Conservation (phyloP, 2,888 invertebrate genomes). For the Salpingus planirostris region DNA sequence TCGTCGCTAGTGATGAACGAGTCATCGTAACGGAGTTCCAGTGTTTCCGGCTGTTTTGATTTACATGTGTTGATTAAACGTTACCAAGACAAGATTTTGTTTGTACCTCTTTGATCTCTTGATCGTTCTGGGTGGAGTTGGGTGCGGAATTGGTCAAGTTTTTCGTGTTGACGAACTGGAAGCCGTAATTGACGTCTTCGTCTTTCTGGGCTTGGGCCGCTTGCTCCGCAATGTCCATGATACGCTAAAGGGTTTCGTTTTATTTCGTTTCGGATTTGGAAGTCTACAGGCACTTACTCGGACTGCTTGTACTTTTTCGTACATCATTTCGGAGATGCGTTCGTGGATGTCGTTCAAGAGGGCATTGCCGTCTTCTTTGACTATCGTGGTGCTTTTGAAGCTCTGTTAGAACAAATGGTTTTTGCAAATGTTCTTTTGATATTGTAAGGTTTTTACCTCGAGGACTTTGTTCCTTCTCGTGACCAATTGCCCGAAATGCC, state of each 20-base stretch:
- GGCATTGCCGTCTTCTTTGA: slow-evolving; percentile 68
- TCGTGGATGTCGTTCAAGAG: slow-evolving; percentile 76
- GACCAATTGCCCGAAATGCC: slow-evolving; percentile 71
- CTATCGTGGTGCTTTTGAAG: slow-evolving; percentile 64
- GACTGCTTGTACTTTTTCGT: slow-evolving; percentile 79
- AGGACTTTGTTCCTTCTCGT: slow-evolving; percentile 70
- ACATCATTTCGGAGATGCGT: slow-evolving; percentile 81
- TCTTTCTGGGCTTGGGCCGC: slow-evolving; percentile 58
- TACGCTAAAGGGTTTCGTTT: slow-evolving; percentile 55
- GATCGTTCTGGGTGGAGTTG: slow-evolving; percentile 44
- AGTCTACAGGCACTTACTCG: slow-evolving; percentile 45
- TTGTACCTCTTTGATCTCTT: slow-evolving; percentile 46
- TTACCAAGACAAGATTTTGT: no score
- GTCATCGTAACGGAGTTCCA: slow-evolving; percentile 27
- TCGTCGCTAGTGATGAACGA: slow-evolving; percentile 18
- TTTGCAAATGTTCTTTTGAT: not conserved
- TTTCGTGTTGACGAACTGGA: slow-evolving; percentile 63
- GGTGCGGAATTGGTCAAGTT: slow-evolving; percentile 50
- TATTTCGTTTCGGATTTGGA: no score
- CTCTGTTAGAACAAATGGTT: slow-evolving; percentile 44
- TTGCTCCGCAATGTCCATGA: slow-evolving; percentile 82
- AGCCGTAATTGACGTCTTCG: slow-evolving; percentile 47
- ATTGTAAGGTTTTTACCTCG: slow-evolving; percentile 47
- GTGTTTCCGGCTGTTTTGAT: slow-evolving; percentile 13
- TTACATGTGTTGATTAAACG: no score